Evolutionary conservation across 2,113 vertebrate genomes (phyloP), one percentile per base, ranked within the genome.

Genomic region (Sceloporus tristichus): DNA sequence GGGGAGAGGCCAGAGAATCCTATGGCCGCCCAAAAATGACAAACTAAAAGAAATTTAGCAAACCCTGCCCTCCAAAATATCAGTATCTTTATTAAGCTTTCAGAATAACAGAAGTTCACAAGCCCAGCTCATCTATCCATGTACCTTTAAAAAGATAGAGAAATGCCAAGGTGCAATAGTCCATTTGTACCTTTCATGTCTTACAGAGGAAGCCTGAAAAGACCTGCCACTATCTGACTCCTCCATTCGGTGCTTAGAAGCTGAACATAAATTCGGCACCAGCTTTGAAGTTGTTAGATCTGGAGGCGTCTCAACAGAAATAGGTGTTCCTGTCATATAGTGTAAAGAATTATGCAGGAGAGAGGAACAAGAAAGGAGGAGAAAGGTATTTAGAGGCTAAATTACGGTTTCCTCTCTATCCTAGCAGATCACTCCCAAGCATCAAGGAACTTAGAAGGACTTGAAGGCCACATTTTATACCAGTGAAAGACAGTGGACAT

Each of bases 111-210:
- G 59, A 92, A 90, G 87, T 91, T 88, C 87, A 92, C 89, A 92
- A 91, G 48, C 19, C 53, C 62, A 88, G 56, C 62, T 38, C 80
- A 93, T 94, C 91, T 94, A 91, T 94, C 90, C 89, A 53, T 90
- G 85, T 91, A 85, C 29, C 66, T 91, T 89, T 34, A 40, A 94
- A 91, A 95, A 76, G 34, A 54, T 88, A 94, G 91, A 91, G 93
- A 94, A 95, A 87, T 29, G 92, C 9, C 73, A 90, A 85, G 89
- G 83, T 90, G 86, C 84, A 90, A 78, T 91, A 94, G 71, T 73
- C 85, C 13, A 70, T 85, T 90, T 93, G 85, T 95, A 95, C 90
- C 93, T 95, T 95, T 95, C 90, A 94, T 92, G 91, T 93, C 95
- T 92, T 93, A 93, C 85, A 92, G 91, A 95, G 88, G 88, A 90